Percentiles rank a stretch among this genome's conserved stretches.
Conservation (phyloP, 2,113 vertebrate genomes). For the Catharus bicknelli region DNA sequence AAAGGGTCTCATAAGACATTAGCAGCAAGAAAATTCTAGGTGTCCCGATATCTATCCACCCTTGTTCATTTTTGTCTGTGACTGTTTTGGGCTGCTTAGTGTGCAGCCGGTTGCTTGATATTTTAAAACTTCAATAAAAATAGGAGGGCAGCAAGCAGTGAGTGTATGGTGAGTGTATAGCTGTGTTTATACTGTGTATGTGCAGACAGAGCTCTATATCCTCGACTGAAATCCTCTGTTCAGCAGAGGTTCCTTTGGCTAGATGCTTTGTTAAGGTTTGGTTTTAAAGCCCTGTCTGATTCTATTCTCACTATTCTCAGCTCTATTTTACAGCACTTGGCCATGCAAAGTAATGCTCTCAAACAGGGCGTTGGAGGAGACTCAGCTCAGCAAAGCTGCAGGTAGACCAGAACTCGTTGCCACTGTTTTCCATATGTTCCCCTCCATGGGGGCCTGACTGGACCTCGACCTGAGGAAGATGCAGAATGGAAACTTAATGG, state of each 20-base stretch:
- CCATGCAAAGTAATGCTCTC: background rate
- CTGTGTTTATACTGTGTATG: background rate
- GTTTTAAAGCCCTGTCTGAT: background rate
- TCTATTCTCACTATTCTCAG: background rate
- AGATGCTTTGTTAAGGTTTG: background rate
- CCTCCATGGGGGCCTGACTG: background rate
- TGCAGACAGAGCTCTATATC: background rate
- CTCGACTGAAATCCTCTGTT: background rate
- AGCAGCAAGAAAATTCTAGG: background rate
- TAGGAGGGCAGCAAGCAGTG: background rate
- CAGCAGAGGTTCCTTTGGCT: background rate
- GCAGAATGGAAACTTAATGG: background rate
- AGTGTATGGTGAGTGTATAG: background rate
- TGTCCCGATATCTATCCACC: background rate
- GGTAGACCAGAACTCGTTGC: background rate
- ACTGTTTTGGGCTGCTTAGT: background rate
- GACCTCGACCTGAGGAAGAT: slow-evolving; percentile 8
- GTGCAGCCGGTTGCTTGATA: background rate
- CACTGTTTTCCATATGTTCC: slow-evolving; percentile 20
- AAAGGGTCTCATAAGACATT: background rate
- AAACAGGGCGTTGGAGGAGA: background rate
- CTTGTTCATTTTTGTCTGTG: background rate
- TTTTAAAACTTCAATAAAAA: background rate
- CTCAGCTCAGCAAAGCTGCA: slow-evolving; percentile 14
- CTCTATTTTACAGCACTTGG: background rate